Evolutionary conservation across 2,113 vertebrate genomes (phyloP).

Genomic region (Sminthopsis crassicaudata): DNA sequence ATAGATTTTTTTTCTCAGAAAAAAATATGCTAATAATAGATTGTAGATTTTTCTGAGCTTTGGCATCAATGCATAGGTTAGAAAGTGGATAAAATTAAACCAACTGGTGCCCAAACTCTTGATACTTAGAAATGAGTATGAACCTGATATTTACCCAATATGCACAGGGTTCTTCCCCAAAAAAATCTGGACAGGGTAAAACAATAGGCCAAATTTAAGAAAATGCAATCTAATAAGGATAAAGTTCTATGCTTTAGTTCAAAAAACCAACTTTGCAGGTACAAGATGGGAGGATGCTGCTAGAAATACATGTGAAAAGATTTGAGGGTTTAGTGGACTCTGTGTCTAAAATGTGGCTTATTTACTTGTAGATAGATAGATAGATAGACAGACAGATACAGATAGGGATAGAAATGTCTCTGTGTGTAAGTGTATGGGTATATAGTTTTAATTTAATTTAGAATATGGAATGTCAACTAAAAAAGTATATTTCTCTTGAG

Average conservation of each 20-base stretch:
- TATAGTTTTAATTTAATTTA: background rate
- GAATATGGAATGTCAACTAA: background rate
- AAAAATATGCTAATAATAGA: background rate
- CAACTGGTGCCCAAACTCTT: background rate
- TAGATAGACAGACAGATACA: too few species aligned
- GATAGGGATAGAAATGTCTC: too few species aligned
- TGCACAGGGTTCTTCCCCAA: fast-evolving
- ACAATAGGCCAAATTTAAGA: background rate
- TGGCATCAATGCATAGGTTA: background rate
- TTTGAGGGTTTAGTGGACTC: background rate
- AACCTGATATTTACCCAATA: background rate
- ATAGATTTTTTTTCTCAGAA: background rate
- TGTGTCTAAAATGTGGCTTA: background rate
- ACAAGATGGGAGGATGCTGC: background rate
- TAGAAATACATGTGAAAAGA: background rate
- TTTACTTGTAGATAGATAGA: background rate
- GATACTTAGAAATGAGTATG: background rate
- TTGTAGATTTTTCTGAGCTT: fast-evolving
- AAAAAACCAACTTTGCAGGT: background rate
- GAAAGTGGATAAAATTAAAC: background rate
- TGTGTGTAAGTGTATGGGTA: too few species aligned
- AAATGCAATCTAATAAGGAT: background rate
- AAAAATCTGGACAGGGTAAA: background rate
- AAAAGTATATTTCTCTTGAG: background rate
- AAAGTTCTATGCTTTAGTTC: background rate